A percentile compares a stretch with the other conserved stretches of the same genome.
phyloP scores from a whole-genome alignment of 64 coral and sea anemone species.

The Montipora foliosa region DNA sequence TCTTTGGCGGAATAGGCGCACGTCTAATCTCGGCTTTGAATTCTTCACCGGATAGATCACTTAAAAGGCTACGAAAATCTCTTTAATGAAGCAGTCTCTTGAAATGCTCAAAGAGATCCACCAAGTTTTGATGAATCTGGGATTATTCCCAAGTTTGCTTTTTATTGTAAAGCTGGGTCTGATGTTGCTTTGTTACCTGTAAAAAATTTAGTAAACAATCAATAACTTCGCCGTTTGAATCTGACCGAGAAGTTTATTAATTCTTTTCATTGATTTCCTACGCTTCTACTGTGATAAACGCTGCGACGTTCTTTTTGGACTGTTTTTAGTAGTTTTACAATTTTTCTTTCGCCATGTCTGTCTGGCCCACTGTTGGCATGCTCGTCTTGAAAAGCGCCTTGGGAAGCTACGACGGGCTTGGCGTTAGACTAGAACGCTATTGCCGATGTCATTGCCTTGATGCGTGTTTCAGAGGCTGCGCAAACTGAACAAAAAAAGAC shows the following conservation, averaged over 20 bases:
- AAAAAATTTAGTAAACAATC: background rate
- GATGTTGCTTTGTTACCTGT: background rate
- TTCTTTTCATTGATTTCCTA: background rate
- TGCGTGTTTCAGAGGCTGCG: background rate
- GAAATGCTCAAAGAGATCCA: slow-evolving; percentile 33
- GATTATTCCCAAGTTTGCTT: background rate
- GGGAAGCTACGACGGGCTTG: background rate
- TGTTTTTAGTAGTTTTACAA: background rate
- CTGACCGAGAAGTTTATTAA: background rate
- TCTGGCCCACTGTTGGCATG: background rate
- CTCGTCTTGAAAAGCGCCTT: background rate
- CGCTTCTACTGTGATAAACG: slow-evolving; percentile 21
- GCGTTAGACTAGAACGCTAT: background rate
- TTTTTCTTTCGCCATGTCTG: background rate
- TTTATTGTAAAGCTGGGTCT: background rate
- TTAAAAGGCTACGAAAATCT: background rate
- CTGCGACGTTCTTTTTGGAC: slow-evolving; percentile 7
- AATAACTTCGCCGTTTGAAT: background rate
- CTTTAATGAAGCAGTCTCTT: slow-evolving; percentile 13
- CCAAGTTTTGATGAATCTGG: background rate
- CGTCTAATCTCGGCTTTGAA: slow-evolving; percentile 19
- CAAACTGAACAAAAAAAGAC: background rate
- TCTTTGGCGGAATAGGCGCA: background rate
- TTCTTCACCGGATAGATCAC: background rate
- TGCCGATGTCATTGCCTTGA: background rate